Evolutionary conservation across 2,797 vertebrate genomes (phyloP).

Genomic region (Pelobates cultripes): DNA sequence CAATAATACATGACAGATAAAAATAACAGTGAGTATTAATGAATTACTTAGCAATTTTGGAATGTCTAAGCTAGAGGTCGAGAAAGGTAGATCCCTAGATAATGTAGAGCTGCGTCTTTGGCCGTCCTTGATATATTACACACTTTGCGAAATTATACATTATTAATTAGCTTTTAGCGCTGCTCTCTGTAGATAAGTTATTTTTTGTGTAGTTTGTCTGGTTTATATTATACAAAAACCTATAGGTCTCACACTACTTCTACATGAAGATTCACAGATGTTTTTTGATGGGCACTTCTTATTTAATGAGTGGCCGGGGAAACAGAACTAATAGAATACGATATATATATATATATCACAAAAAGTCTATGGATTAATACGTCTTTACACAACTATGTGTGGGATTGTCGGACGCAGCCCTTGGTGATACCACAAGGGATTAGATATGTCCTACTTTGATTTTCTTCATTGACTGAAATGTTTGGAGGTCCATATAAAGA

Average conservation of each 20-base stretch:
- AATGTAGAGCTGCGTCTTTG: too few relatives aligned
- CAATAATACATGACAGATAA: too few relatives aligned
- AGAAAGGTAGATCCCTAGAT: too few relatives aligned
- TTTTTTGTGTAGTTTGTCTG: neutral
- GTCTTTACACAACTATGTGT: neutral
- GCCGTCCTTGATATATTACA: too few relatives aligned
- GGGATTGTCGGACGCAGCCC: neutral
- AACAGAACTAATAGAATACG: too few relatives aligned
- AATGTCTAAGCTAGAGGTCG: too few relatives aligned
- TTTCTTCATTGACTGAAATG: conserved; percentile 10
- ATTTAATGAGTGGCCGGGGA: neutral
- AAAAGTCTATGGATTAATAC: neutral
- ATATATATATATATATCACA: neutral
- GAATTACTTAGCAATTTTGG: too few relatives aligned
- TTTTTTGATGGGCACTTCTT: neutral
- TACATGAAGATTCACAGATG: neutral
- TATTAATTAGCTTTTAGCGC: too few relatives aligned
- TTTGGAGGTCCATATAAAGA: neutral
- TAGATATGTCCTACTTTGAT: neutral
- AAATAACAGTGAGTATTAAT: too few relatives aligned
- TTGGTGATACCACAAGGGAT: neutral
- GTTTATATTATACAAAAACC: neutral
- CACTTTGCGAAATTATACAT: too few relatives aligned
- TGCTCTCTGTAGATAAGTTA: too few relatives aligned
- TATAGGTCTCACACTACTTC: neutral